These are phyloP conservation scores for Nephrotoma guestfalica DNA, from an alignment of 2,888 invertebrate species.

Conservation along the genomic window DNA sequence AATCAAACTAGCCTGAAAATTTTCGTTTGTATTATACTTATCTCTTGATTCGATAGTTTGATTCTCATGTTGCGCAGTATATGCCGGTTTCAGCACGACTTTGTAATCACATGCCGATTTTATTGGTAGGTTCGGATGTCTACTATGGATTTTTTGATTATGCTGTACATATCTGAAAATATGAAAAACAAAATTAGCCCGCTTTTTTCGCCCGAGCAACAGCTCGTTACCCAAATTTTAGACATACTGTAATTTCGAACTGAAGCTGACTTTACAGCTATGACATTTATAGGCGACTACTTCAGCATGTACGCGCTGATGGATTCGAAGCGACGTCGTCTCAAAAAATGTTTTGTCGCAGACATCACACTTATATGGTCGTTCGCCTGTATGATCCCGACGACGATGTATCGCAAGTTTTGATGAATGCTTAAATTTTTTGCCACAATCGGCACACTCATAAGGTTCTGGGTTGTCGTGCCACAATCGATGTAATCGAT, in stretches of 20 bases:
- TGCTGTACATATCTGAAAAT: neutral
- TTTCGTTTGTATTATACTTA: neutral
- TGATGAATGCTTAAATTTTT: constrained; percentile 2
- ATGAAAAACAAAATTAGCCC: neutral
- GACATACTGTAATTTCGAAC: neutral
- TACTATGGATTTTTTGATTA: neutral
- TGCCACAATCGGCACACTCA: constrained; percentile 3
- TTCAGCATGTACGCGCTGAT: neutral
- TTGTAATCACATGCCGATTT: neutral
- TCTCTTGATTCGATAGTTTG: neutral
- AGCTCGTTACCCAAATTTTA: neutral
- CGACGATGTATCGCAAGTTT: neutral
- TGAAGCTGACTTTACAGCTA: neutral
- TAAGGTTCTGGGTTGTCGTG: constrained; percentile 1
- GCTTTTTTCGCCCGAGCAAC: neutral
- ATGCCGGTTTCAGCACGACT: neutral
- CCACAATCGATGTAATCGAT: constrained; percentile 1
- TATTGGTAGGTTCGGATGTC: neutral
- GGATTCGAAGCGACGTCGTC: neutral
- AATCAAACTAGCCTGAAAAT: neutral
- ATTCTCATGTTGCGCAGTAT: neutral
- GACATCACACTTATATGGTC: neutral
- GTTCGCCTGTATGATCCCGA: neutral
- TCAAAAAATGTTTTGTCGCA: neutral
- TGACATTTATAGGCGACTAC: neutral